phyloP scores from a whole-genome alignment of 2,888 invertebrate genomes.

The Eugnorisma glareosa region DNA sequence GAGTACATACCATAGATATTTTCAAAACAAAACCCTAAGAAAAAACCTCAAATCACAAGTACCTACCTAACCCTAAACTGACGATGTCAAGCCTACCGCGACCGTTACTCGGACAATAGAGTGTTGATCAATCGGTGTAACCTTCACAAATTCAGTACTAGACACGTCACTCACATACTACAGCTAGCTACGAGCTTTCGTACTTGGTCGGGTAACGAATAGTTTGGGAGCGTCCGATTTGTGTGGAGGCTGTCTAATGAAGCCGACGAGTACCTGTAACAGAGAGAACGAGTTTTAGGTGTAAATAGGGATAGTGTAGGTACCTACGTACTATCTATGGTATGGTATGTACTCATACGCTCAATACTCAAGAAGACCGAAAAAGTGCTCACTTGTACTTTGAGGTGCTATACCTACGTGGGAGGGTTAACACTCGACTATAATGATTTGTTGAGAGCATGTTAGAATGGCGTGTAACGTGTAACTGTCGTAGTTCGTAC shows the following conservation, averaged over 20 bases:
- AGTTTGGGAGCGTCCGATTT: constrained; percentile 49
- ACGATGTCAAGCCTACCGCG: constrained; percentile 43
- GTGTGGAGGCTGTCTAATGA: constrained; percentile 40
- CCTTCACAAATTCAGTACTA: constrained; percentile 32
- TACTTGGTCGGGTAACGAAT: constrained; percentile 47
- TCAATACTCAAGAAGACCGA: constrained; percentile 37
- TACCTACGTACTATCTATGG: background rate
- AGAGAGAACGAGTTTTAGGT: constrained; percentile 59
- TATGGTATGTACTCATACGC: background rate
- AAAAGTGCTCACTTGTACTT: constrained; percentile 15
- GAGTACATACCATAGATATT: background rate
- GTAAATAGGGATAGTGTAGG: constrained; percentile 39
- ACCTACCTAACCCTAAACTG: constrained; percentile 51
- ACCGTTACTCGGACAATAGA: constrained; percentile 60
- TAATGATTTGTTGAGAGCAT: constrained; percentile 36
- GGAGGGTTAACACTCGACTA: constrained; percentile 18
- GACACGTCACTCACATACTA: constrained; percentile 11
- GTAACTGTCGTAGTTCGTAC: constrained; percentile 6
- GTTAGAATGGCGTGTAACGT: background rate
- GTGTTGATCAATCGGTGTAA: constrained; percentile 62
- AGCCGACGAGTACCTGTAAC: constrained; percentile 69
- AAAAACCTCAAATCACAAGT: background rate
- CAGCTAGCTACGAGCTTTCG: constrained; percentile 21
- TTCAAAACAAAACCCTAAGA: background rate
- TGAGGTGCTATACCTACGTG: constrained; percentile 31